Percentiles rank a stretch among this genome's conserved stretches.
These are phyloP conservation scores for Solen grandis DNA, from an alignment of 1,140 invertebrate species.

Conservation along the genomic window DNA sequence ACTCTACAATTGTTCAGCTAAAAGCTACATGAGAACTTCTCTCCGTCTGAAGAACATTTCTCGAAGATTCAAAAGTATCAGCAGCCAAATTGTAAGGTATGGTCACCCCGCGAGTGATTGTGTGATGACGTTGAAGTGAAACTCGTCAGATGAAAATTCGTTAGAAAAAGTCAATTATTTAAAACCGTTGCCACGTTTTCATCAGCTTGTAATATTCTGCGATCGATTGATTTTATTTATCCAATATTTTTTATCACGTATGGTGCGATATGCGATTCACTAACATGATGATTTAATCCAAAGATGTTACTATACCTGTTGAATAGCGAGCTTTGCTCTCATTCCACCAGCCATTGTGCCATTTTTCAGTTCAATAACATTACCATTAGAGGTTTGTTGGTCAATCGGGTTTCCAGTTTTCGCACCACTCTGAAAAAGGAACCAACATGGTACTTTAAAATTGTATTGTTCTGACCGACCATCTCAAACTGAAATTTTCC, in stretches of 20 bases:
- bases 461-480: too few species aligned
- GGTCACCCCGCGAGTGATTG: not conserved
- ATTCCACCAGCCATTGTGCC: not conserved
- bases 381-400: not conserved
- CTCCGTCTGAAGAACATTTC: too few species aligned
- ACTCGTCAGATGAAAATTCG: too few species aligned
- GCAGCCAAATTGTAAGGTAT: not conserved
- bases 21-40: not conserved
- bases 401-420: not conserved
- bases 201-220: not conserved
- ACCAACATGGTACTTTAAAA: too few species aligned
- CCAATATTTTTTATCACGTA: too few species aligned
- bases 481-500: too few species aligned
- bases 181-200: not conserved
- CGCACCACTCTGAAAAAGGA: slow-evolving; percentile 5
- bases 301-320: not conserved
- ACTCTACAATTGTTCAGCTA: not conserved
- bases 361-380: slow-evolving; percentile 5
- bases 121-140: not conserved
- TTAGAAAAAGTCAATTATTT: not conserved
- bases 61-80: not conserved
- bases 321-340: not conserved
- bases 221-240: not conserved
- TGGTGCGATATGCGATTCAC: not conserved
- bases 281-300: not conserved